A percentile compares a stretch with the other conserved stretches of the same genome.
Evolutionary conservation across 2,113 vertebrate genomes (phyloP).

Genomic region (Sciurus niger): DNA sequence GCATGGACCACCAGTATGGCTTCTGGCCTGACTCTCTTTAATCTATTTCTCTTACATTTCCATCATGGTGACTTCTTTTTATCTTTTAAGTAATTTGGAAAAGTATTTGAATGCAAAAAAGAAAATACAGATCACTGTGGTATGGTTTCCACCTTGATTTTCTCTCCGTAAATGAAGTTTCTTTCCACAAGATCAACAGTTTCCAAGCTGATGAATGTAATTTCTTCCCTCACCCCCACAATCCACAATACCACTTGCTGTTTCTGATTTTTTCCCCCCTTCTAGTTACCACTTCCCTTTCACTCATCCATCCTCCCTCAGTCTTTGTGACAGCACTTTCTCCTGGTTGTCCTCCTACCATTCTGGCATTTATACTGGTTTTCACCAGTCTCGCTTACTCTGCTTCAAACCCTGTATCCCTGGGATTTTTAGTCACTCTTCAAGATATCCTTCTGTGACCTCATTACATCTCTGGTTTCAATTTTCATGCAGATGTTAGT

Average conservation of each 20-base stretch:
- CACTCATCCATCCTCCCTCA: background rate
- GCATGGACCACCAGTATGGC: no score
- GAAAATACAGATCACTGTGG: background rate
- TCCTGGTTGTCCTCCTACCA: background rate
- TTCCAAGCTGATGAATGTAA: background rate
- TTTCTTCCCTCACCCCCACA: accelerated
- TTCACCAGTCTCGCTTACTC: background rate
- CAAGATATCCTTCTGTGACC: background rate
- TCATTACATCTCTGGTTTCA: background rate
- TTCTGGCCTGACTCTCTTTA: background rate
- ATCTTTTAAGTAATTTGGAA: background rate
- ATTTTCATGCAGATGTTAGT: constrained; percentile 13
- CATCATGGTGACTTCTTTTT: background rate
- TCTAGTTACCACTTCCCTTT: background rate
- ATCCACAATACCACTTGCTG: background rate
- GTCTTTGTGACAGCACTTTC: background rate
- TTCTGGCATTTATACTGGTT: background rate
- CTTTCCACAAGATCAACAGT: background rate
- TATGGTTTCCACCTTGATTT: background rate
- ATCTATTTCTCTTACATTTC: background rate
- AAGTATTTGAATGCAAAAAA: constrained; percentile 17
- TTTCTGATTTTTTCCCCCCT: background rate
- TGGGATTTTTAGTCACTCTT: background rate
- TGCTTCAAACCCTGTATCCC: background rate
- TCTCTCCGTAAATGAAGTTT: background rate